Conservation (phyloP, 2,888 invertebrate genomes). For the Schizotus pectinicornis region DNA sequence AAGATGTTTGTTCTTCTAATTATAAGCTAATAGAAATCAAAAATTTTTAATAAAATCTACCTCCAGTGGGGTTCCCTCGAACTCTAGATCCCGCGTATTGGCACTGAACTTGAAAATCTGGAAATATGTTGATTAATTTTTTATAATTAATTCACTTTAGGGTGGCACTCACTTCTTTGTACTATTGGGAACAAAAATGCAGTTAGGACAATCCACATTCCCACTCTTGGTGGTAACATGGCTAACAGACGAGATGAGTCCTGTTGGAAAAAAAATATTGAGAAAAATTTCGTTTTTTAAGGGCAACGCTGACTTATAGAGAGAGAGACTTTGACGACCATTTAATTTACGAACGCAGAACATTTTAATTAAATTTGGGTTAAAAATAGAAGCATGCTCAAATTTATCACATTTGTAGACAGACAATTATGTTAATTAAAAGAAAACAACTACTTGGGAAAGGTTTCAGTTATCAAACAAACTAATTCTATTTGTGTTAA, state of each 20-base stretch:
- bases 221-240: slow-evolving; percentile 20
- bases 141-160: neutral
- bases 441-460: no score
- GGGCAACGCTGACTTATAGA: no score
- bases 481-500: no score
- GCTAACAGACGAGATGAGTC: slow-evolving; percentile 15
- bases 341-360: neutral
- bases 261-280: slow-evolving; percentile 6
- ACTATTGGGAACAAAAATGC: slow-evolving; percentile 14
- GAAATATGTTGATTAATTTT: neutral
- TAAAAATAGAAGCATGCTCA: neutral
- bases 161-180: slow-evolving; percentile 11
- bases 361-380: neutral
- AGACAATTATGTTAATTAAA: neutral
- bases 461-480: no score
- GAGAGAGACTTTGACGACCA: neutral
- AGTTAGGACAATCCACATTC: slow-evolving; percentile 17
- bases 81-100: slow-evolving; percentile 28
- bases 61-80: slow-evolving; percentile 48
- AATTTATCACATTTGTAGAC: neutral
- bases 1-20: no score
- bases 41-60: slow-evolving; percentile 37
- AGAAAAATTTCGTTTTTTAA: neutral
- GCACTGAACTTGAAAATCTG: slow-evolving; percentile 14
- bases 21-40: slow-evolving; percentile 1